phyloP scores from a whole-genome alignment of 1,140 invertebrate species.

The Drosophila arizonae region DNA sequence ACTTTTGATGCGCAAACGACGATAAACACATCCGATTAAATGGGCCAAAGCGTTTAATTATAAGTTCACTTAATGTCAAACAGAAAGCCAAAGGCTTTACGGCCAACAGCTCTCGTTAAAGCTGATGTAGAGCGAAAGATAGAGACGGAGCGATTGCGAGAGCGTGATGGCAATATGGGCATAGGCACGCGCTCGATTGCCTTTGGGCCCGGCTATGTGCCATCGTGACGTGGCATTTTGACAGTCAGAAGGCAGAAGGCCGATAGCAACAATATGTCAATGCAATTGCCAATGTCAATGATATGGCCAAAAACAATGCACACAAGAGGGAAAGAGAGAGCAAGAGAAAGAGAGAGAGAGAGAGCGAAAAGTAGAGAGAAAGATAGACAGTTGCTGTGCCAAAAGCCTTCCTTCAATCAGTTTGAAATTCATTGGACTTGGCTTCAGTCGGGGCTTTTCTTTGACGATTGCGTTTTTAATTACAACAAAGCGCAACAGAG shows the following conservation, averaged over 20 bases:
- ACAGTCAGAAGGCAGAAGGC: conserved; percentile 57
- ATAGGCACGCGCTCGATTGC: conserved; percentile 47
- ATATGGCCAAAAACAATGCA: conserved; percentile 29
- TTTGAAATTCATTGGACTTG: conserved; percentile 57
- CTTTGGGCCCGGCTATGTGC: conserved; percentile 32
- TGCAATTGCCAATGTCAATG: conserved; percentile 65
- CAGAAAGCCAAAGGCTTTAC: conserved; percentile 66
- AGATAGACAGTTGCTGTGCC: neutral
- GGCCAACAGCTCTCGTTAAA: conserved; percentile 30
- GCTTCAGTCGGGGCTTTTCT: conserved; percentile 25
- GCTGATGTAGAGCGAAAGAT: conserved; percentile 6
- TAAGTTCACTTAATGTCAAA: conserved; percentile 74
- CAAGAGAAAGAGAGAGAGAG: neutral
- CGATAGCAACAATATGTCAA: conserved; percentile 79
- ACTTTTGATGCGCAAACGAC: conserved; percentile 37
- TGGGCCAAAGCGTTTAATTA: conserved; percentile 78
- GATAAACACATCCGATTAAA: conserved; percentile 76
- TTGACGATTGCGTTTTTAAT: conserved; percentile 67
- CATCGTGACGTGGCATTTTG: conserved; percentile 69
- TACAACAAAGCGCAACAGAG: conserved; percentile 41
- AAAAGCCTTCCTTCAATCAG: conserved; percentile 21
- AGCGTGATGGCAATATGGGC: conserved; percentile 15
- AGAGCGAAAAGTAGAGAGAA: neutral
- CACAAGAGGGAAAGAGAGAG: neutral
- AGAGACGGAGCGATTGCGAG: neutral